phyloP scores from a whole-genome alignment of 2,888 invertebrate species.

The Leptinotarsa rubiginosa region DNA sequence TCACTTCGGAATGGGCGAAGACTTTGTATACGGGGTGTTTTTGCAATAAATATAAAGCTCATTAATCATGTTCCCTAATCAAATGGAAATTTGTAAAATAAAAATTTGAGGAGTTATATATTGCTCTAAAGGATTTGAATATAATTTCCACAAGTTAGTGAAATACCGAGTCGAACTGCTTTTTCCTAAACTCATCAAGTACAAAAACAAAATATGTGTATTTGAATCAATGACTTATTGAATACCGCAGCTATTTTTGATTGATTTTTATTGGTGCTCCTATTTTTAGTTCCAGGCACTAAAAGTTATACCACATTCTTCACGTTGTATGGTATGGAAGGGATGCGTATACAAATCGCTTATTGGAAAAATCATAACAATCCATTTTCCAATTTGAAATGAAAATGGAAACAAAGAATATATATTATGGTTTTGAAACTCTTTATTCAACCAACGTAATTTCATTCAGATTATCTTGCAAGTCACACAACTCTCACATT shows the following conservation, averaged over 20 bases:
- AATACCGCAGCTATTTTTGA: slow-evolving; percentile 40
- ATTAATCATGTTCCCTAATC: slow-evolving; percentile 32
- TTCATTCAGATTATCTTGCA: not conserved
- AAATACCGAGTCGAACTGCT: slow-evolving; percentile 39
- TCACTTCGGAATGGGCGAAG: slow-evolving; percentile 6
- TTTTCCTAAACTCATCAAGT: slow-evolving; percentile 48
- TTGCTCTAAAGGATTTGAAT: slow-evolving; percentile 41
- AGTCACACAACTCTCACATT: too few relatives aligned
- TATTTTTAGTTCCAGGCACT: slow-evolving; percentile 41
- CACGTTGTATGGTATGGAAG: not conserved
- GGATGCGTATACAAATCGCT: not conserved
- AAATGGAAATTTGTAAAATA: slow-evolving; percentile 23
- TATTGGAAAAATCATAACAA: not conserved
- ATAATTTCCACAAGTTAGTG: not conserved
- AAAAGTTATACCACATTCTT: slow-evolving; percentile 36
- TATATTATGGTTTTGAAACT: not conserved
- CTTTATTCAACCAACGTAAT: not conserved
- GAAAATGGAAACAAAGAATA: not conserved
- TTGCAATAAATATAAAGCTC: slow-evolving; percentile 52
- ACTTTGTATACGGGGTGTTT: slow-evolving; percentile 51
- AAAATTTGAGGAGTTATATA: slow-evolving; percentile 20
- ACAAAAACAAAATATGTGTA: slow-evolving; percentile 47
- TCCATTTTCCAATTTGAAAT: not conserved
- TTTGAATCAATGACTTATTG: slow-evolving; percentile 39
- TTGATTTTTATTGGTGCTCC: slow-evolving; percentile 48